phyloP scores from a whole-genome alignment of 2,888 invertebrate species.

The Eutolmus rufibarbis region DNA sequence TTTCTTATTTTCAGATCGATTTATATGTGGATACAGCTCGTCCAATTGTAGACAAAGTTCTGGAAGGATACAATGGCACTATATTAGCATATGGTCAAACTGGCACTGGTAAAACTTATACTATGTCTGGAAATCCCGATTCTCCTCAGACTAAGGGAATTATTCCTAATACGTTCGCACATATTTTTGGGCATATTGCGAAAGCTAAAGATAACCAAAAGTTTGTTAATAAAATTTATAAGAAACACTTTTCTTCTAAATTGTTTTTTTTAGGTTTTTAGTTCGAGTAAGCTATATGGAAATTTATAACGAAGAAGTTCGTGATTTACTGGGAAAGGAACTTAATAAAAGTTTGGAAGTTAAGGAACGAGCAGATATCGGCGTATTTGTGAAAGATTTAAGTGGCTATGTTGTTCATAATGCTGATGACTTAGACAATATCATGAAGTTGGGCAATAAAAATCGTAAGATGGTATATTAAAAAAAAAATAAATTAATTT shows the following conservation, averaged over 20 bases:
- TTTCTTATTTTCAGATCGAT: slow-evolving; percentile 71
- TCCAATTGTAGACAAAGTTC: slow-evolving; percentile 95
- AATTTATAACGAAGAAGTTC: slow-evolving; percentile 98
- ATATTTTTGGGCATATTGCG: slow-evolving; percentile 97
- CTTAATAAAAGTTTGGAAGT: slow-evolving; percentile 87
- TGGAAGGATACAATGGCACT: slow-evolving; percentile 96
- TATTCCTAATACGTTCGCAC: slow-evolving; percentile 98
- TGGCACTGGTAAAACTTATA: slow-evolving; percentile 98
- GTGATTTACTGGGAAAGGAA: slow-evolving; percentile 91
- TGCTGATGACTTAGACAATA: slow-evolving; percentile 91
- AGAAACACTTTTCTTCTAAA: not conserved
- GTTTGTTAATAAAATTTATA: slow-evolving; percentile 63
- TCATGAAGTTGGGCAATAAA: slow-evolving; percentile 96
- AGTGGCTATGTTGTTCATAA: slow-evolving; percentile 98
- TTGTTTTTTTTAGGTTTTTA: slow-evolving; percentile 73
- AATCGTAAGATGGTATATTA: slow-evolving; percentile 68
- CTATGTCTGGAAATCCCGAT: slow-evolving; percentile 92
- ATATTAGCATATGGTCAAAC: slow-evolving; percentile 91
- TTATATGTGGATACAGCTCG: slow-evolving; percentile 95
- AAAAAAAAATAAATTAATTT: slow-evolving; percentile 50
- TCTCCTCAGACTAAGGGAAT: slow-evolving; percentile 92
- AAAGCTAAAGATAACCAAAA: slow-evolving; percentile 90
- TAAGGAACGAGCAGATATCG: slow-evolving; percentile 94
- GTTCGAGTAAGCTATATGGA: slow-evolving; percentile 98
- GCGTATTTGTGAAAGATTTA: slow-evolving; percentile 97